phyloP scores from a whole-genome alignment of 2,113 vertebrate species.

The Podiceps cristatus region DNA sequence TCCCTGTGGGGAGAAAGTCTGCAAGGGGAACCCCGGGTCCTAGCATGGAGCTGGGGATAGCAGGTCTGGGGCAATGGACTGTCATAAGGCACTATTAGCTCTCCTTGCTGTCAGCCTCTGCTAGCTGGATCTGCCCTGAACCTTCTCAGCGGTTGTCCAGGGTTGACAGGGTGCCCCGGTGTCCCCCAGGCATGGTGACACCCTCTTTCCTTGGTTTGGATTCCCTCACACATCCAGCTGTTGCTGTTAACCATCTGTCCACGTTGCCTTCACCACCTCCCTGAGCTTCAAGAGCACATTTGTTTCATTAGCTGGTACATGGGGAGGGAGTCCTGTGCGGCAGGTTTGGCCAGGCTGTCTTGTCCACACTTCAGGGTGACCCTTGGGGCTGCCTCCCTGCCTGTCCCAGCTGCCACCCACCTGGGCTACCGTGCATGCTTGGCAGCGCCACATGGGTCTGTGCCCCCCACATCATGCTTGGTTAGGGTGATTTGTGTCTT shows the following conservation, averaged over 20 bases:
- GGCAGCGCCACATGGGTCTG: fast-evolving
- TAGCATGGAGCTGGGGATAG: background rate
- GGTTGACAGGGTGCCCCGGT: background rate
- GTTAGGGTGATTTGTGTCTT: background rate
- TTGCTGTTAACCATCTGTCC: background rate
- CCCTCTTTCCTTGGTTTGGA: background rate
- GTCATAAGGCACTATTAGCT: background rate
- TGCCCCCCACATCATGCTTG: fast-evolving
- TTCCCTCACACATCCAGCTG: background rate
- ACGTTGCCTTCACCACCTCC: fast-evolving
- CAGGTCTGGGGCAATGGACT: background rate
- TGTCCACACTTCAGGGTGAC: fast-evolving
- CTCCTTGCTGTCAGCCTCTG: background rate
- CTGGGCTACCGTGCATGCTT: fast-evolving
- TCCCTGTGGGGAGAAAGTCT: background rate
- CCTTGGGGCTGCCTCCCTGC: background rate
- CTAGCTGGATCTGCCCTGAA: background rate
- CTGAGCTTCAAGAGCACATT: background rate
- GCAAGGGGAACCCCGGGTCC: background rate
- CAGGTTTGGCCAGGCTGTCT: background rate
- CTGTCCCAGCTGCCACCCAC: background rate
- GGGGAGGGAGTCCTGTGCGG: fast-evolving
- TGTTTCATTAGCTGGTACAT: background rate
- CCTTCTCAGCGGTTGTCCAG: background rate
- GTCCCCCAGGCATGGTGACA: background rate